These are phyloP conservation scores for Artemia franciscana DNA, from an alignment of 1,140 invertebrate species.

Conservation along the genomic window DNA sequence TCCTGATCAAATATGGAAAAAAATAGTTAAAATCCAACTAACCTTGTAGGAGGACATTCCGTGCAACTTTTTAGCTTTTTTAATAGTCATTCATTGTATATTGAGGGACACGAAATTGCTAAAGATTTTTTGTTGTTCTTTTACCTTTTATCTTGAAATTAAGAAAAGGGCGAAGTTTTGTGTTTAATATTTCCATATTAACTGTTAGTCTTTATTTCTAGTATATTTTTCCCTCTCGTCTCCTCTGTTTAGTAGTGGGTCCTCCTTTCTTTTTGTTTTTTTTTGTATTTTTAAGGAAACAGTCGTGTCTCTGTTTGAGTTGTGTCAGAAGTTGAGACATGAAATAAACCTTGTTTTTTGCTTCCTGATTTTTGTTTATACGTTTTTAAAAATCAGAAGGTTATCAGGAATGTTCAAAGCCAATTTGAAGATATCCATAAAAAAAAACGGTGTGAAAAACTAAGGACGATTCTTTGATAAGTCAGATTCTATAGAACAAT, in stretches of 20 bases:
- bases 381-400: too few relatives aligned
- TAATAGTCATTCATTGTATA: not conserved
- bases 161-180: not conserved
- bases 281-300: not conserved
- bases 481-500: too few relatives aligned
- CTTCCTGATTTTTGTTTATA: too few relatives aligned
- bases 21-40: too few relatives aligned
- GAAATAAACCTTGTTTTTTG: not conserved
- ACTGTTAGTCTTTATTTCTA: not conserved
- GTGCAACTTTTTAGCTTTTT: not conserved
- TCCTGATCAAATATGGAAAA: too few relatives aligned
- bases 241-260: not conserved
- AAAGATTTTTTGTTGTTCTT: not conserved
- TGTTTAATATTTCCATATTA: not conserved
- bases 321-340: not conserved
- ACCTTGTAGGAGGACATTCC: not conserved
- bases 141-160: not conserved
- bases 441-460: too few relatives aligned
- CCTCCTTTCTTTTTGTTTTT: not conserved
- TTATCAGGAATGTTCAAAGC: too few relatives aligned
- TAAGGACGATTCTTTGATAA: too few relatives aligned
- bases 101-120: not conserved
- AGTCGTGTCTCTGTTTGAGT: not conserved
- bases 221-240: not conserved
- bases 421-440: too few relatives aligned